Evolutionary conservation across 2,113 vertebrate genomes (phyloP).

Genomic region (Mesembrinibis cayennensis): DNA sequence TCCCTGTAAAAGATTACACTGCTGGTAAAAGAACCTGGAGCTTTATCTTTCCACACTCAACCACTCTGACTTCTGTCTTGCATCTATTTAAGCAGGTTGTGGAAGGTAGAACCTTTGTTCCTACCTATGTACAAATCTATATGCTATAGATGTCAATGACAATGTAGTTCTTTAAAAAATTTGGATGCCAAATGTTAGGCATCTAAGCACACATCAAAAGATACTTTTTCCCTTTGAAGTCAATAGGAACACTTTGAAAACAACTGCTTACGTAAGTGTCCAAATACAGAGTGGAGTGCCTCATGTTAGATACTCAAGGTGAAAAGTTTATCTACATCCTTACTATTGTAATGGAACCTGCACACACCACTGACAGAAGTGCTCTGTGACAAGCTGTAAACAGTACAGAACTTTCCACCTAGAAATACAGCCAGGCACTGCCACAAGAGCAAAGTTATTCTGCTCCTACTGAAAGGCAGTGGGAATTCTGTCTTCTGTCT

Average conservation of each 20-base stretch:
- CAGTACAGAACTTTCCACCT: not conserved
- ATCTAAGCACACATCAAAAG: slow-evolving; percentile 27
- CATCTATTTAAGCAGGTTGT: not conserved
- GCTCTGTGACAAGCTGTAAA: not conserved
- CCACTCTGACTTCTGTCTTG: not conserved
- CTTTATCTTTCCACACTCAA: not conserved
- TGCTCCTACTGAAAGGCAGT: not conserved
- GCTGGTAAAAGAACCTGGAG: not conserved
- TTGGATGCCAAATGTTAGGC: not conserved
- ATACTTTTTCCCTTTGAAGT: not conserved
- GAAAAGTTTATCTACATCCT: slow-evolving; percentile 1
- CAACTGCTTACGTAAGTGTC: not conserved
- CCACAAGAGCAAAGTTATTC: not conserved
- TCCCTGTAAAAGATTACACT: not conserved
- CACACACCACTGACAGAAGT: not conserved
- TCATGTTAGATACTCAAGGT: not conserved
- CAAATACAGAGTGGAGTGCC: not conserved
- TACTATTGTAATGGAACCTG: not conserved
- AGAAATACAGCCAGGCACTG: not conserved
- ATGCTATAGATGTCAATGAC: not conserved
- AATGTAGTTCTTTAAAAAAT: not conserved
- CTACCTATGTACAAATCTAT: not conserved
- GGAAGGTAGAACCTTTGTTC: not conserved
- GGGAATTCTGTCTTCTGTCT: not conserved
- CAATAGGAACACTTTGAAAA: not conserved